Evolutionary conservation across 1,140 invertebrate species (phyloP), one percentile per base, ranked within the genome.

Genomic region (Bacillus rossius): DNA sequence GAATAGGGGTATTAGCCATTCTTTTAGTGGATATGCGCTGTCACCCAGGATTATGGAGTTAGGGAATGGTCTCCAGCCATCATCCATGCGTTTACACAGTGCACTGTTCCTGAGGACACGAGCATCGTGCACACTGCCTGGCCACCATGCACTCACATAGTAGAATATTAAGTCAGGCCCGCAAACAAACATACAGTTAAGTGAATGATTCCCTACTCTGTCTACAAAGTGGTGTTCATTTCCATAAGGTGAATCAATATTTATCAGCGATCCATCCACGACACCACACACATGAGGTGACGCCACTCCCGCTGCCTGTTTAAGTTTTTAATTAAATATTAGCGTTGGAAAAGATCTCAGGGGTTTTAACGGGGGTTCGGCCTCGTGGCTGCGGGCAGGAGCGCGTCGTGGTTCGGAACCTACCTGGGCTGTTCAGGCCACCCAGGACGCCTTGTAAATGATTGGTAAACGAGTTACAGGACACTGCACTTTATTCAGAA

Each of bases 1-100:
- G 23, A 25, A 53, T 23, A 34, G 59, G 61, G 20, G 59, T 49
- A 25, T 61, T 22, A 65, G 43, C 62, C 64, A 64, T 25, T 48
- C 29, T 25, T 45, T 56, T 16, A 65, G 34, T 23, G 47, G 42
- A 61, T 66, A 66, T 26, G 45, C 64, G 34, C 23, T 48, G 19
- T 66, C 64, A 3, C 62, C 63, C 47, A 63, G 26, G 25, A 57
- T 52, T 1, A 64, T 19, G 1, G 40, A 26, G 47, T 55, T 42
- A 14, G 41, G 42, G 40, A 60, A 43, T 29, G 58, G 63, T 42
- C 63, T 50, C 50, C 63, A 62, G 16, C 61, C 54, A 41, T n/a
- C 29, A 19, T 13, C 22, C 16, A 34, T 10, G 4, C 29, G 29
- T 34, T 4, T 34, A 34, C 14, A 53, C 37, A 55, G 8, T 22